These are phyloP conservation scores for Neogobius melanostomus DNA, from an alignment of 2,113 vertebrate genomes.

Conservation along the genomic window DNA sequence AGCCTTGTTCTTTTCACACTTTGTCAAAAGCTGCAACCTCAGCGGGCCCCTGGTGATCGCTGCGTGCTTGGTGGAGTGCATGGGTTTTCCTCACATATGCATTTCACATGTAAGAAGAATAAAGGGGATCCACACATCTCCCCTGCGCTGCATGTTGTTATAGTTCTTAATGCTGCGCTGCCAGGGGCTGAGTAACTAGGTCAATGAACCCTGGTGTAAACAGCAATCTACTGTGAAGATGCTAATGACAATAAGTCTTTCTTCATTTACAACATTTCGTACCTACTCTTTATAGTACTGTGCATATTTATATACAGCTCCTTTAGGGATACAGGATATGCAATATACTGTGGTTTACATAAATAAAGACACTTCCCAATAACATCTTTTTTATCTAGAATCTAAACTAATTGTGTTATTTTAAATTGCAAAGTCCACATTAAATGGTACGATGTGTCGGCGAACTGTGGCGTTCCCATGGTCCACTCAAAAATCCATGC, in stretches of 20 bases:
- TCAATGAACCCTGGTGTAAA: constrained; percentile 70
- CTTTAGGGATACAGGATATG: constrained; percentile 3
- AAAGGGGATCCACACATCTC: constrained; percentile 59
- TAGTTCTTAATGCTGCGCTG: constrained; percentile 57
- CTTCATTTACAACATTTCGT: constrained; percentile 29
- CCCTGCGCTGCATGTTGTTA: constrained; percentile 63
- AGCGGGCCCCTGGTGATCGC: constrained; percentile 57
- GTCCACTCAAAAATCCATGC: background rate
- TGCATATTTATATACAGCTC: constrained; percentile 20
- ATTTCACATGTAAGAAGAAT: constrained; percentile 64
- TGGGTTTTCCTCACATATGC: constrained; percentile 30
- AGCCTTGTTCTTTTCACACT: constrained; percentile 39
- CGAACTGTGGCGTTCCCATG: background rate
- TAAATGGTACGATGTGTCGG: background rate
- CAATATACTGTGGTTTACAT: background rate
- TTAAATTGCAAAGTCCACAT: background rate
- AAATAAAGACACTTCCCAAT: background rate
- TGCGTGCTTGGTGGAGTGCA: constrained; percentile 19
- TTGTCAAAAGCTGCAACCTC: constrained; percentile 69
- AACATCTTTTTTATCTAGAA: background rate
- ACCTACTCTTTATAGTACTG: constrained; percentile 18
- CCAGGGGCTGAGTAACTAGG: constrained; percentile 66
- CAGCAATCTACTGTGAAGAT: constrained; percentile 59
- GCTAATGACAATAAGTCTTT: constrained; percentile 65
- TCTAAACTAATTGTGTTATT: background rate